Base-by-base conservation (phyloP, 1,140 invertebrate species). In the Tetraneura akinire region DNA sequence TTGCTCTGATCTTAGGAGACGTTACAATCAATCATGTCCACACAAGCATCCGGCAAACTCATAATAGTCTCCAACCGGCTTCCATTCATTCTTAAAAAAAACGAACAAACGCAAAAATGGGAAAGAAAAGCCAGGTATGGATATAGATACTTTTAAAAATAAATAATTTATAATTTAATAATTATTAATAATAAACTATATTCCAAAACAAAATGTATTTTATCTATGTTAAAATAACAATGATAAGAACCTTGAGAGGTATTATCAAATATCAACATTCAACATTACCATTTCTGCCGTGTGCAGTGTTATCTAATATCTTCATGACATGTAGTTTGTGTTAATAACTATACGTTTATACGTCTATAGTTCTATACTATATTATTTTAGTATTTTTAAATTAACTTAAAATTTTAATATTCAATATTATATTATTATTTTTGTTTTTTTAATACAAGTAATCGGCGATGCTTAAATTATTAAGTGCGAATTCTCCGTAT, bases 51-150 rank as follows among this genome's bases (percentile, higher is more conserved):
- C 21, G 81, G 81, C 23, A 81, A 81, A 62, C 55, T 96, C 88
- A 95, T 96, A 83, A 94, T 96, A 81, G 93, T 96, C 55, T 95
- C 94, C 81, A 96, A 96, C 88, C 88, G 94, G 82, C 87, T 96
- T 83, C 94, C 94, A 11, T 96, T 96, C 87, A 92, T 95, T 82
- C 87, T 96, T 51, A 91, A 91, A 84, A 89, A 91, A 83, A 91
- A 94, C 87, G 88, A 86, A 66, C 18, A 51, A 11, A 82, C 84
- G 23, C 85, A 84, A 14, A 82, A 83, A 64, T 87, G 95, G 82
- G 90, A 93, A 51, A 80, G 94, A 80, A 93, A 93, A 85, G 91
- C 93, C 83, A 96, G 94, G 94, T 96, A 68, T 23, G 21, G 42
- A 21, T 47, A 23, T 45, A 47, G 13, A 10, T 47, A 68, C 6